Conservation (phyloP, 2,888 invertebrate genomes). For the Mythimna lalbum region DNA sequence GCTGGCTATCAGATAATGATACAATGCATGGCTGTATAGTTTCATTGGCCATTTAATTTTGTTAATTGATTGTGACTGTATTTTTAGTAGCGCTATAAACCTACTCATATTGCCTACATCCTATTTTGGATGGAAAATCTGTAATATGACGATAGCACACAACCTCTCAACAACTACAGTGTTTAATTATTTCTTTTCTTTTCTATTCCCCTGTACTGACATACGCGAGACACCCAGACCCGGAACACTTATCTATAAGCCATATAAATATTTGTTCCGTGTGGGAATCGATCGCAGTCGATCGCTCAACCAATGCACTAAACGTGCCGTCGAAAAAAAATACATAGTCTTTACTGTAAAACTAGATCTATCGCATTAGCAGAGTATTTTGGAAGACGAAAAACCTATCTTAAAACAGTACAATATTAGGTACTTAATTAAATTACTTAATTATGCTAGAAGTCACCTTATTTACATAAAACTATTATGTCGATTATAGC, state of each 20-base stretch:
- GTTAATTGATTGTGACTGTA: too few species aligned
- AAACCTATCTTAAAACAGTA: conserved; percentile 12
- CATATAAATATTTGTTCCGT: too few species aligned
- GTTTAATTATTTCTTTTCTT: too few species aligned
- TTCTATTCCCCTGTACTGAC: too few species aligned
- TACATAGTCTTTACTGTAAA: background rate
- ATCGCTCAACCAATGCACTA: too few species aligned
- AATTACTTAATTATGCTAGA: background rate
- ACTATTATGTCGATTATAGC: conserved; percentile 58
- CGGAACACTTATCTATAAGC: too few species aligned
- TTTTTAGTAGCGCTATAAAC: too few species aligned
- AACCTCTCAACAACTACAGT: conserved; percentile 34
- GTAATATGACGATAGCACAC: conserved; percentile 22
- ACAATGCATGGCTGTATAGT: background rate
- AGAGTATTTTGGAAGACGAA: conserved; percentile 63
- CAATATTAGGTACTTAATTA: background rate
- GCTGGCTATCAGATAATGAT: background rate
- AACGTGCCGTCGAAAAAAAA: too few species aligned
- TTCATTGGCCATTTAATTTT: background rate
- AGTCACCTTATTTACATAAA: conserved; percentile 64
- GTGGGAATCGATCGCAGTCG: too few species aligned
- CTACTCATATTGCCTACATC: background rate
- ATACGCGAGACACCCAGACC: too few species aligned
- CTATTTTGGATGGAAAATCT: background rate
- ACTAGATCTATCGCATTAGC: conserved; percentile 13